Evolutionary conservation across 2,113 vertebrate genomes (phyloP), one percentile per base, ranked within the genome.

Genomic region (Zosterops japonicus): DNA sequence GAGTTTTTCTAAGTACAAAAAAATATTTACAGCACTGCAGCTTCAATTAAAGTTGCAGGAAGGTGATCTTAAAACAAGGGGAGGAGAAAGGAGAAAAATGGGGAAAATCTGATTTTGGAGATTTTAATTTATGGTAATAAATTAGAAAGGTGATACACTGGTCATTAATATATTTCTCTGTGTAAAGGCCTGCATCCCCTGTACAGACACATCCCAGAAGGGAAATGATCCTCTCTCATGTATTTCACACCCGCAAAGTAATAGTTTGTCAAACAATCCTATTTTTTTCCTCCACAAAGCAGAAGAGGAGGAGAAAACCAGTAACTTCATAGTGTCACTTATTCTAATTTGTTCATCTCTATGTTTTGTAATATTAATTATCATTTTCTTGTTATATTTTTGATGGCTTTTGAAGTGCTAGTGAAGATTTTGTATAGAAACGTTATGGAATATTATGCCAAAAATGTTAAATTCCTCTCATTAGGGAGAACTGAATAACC

Each of bases 311-410:
- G 31, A 72, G 35, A 83, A 87, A 89, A 71, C 31, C 52, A 83
- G 3, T 83, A 87, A 64, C 61, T 65, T 39, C 7, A 42, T 81
- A 68, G 29, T 69, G 80, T 29, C 15, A 22, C 55, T 95, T 95
- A 80, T 9, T 76, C 22, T 59, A 56, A 83, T 91, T 91, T 83
- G 28, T 94, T 96, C 9, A 41, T 94, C 36, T 90, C 33, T 14
- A 0, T 78, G n/a, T 87, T 95, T 95, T 82, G 31, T 88, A 65
- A 76, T 76, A 69, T 88, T 94, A 91, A 90, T 92, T 95, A 88
- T 64, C 0, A 64, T 90, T 94, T 86, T 74, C 31, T 85, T 87
- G 29, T 88, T 91, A 22, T 55, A 61, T 86, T 93, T 96, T 65
- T 92, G 33, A 70, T 87, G 36, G 41, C 75, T 92, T 93, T 93